Conservation (phyloP, 2,113 vertebrate genomes). For the Chrysemys picta region DNA sequence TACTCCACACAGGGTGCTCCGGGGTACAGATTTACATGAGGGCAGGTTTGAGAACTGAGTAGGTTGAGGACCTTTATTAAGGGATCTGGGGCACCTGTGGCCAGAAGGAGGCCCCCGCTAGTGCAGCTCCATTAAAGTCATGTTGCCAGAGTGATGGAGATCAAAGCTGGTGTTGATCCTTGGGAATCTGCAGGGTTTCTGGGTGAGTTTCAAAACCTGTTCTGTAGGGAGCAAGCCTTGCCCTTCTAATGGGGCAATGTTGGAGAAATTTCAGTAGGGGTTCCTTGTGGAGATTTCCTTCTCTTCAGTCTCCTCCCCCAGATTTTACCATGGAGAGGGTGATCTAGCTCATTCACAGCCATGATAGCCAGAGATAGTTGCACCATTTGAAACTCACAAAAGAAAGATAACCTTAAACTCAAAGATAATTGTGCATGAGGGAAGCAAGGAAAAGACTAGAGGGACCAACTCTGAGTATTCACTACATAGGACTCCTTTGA, state of each 20-base stretch:
- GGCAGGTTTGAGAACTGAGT: neutral
- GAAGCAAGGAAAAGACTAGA: neutral
- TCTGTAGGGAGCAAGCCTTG: neutral
- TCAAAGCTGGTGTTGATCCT: neutral
- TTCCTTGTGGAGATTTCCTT: neutral
- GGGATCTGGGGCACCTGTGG: neutral
- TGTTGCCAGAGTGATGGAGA: neutral
- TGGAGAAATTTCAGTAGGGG: neutral
- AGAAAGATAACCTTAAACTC: neutral
- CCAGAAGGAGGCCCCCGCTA: rapidly evolving
- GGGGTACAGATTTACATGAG: neutral
- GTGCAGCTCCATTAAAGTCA: neutral
- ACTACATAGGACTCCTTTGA: neutral
- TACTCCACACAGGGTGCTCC: rapidly evolving
- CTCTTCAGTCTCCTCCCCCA: neutral
- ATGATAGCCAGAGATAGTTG: neutral
- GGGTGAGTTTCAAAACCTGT: neutral
- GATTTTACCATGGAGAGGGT: neutral
- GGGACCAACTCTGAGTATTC: neutral
- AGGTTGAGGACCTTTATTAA: neutral
- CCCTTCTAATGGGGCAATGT: neutral
- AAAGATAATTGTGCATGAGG: neutral
- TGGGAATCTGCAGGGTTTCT: neutral
- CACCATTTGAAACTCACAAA: neutral
- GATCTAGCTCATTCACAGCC: neutral